A percentile compares a stretch with the other conserved stretches of the same genome.
Conservation (phyloP, 2,113 vertebrate genomes). For the Axis porcinus region DNA sequence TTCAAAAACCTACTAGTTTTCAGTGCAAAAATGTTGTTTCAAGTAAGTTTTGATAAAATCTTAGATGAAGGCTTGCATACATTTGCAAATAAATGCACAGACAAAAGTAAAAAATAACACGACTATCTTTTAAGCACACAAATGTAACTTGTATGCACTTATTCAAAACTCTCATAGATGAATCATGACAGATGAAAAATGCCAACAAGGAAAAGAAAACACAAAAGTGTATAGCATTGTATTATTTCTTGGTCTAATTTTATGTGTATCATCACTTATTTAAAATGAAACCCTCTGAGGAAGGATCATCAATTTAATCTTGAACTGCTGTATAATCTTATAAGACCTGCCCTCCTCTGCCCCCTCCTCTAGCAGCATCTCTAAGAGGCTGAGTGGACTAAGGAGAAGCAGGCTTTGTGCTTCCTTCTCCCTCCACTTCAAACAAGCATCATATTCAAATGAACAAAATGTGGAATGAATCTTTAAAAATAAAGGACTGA, state of each 20-base stretch:
- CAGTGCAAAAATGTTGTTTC: not conserved
- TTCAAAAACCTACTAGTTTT: not conserved
- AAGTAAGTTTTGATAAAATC: not conserved
- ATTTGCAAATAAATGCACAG: slow-evolving; percentile 29
- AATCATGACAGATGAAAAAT: not conserved
- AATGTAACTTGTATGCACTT: not conserved
- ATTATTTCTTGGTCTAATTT: not conserved
- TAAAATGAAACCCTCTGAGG: not conserved
- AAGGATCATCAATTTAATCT: not conserved
- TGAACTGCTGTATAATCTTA: not conserved
- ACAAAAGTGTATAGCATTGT: not conserved
- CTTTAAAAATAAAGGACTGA: not conserved
- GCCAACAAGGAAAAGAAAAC: not conserved
- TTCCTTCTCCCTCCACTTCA: not conserved
- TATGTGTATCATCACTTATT: not conserved
- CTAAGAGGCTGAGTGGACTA: not conserved
- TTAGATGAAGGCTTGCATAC: not conserved
- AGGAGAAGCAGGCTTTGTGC: not conserved
- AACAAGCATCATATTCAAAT: not conserved
- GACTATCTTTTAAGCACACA: not conserved
- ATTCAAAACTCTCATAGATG: not conserved
- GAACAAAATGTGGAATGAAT: not conserved
- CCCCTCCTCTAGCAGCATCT: not conserved
- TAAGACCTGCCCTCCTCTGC: not conserved
- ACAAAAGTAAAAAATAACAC: slow-evolving; percentile 15